Conservation (phyloP, 1,140 invertebrate genomes). For the Heliconius eleuchia region DNA sequence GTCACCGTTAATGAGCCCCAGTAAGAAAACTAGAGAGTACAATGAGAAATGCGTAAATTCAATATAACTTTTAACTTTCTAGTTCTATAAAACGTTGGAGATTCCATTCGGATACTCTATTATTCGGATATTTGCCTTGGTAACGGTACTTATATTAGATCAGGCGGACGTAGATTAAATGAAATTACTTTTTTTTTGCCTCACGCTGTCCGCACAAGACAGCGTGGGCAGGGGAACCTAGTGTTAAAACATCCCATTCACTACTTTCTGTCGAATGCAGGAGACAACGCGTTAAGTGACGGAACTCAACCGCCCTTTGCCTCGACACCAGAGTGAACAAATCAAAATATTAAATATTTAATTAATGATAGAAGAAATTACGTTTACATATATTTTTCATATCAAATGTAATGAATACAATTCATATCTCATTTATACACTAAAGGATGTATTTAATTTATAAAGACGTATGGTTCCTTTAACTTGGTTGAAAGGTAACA, state of each 20-base stretch:
- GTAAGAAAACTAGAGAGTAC: neutral
- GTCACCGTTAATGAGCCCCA: conserved; percentile 21
- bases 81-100: neutral
- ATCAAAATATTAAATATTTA: too few relatives aligned
- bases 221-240: too few relatives aligned
- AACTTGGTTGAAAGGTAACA: neutral
- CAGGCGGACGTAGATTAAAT: too few relatives aligned
- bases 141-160: neutral
- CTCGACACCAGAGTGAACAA: too few relatives aligned
- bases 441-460: neutral
- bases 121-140: neutral
- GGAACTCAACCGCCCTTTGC: too few relatives aligned
- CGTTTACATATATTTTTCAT: neutral
- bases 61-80: neutral
- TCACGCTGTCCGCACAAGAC: too few relatives aligned
- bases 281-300: too few relatives aligned
- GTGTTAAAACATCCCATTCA: too few relatives aligned
- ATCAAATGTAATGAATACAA: neutral
- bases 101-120: neutral
- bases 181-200: too few relatives aligned
- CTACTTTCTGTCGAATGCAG: too few relatives aligned
- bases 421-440: neutral
- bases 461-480: neutral
- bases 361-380: too few relatives aligned
- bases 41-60: neutral